A percentile compares a stretch with the other conserved stretches of the same genome.
phyloP scores from a whole-genome alignment of 1,140 invertebrate genomes.

The Drosophila orosa region DNA sequence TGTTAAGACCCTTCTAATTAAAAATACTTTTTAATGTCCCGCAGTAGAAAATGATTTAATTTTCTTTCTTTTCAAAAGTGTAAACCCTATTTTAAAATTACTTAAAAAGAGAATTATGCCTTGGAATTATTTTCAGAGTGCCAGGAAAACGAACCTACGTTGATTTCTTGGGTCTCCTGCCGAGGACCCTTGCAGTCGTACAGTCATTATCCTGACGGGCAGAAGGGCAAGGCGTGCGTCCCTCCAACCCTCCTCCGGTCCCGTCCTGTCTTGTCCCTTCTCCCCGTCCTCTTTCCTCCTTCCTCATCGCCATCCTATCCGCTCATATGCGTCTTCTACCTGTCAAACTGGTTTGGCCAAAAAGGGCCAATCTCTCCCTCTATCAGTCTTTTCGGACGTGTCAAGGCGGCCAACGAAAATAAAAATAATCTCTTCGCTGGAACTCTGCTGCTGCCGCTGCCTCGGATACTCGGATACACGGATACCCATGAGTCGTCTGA shows the following conservation, averaged over 20 bases:
- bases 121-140: constrained; percentile 5
- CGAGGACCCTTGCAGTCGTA: constrained; percentile 51
- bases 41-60: neutral
- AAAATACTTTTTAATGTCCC: neutral
- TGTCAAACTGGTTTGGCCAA: constrained; percentile 73
- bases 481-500: constrained; percentile 14
- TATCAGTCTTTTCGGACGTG: constrained; percentile 64
- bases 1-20: neutral
- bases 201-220: constrained; percentile 71
- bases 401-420: constrained; percentile 68
- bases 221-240: constrained; percentile 62
- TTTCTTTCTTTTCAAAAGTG: neutral
- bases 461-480: constrained; percentile 11
- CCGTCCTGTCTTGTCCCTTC: constrained; percentile 3
- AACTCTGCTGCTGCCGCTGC: constrained; percentile 40
- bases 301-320: neutral
- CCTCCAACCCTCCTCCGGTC: constrained; percentile 29
- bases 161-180: constrained; percentile 47
- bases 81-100: neutral
- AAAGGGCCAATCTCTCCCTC: constrained; percentile 69
- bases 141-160: constrained; percentile 22
- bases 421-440: constrained; percentile 76
- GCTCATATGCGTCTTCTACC: constrained; percentile 48
- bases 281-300: neutral
- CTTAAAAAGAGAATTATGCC: neutral